Evolutionary conservation across 2,888 invertebrate genomes (phyloP).

Genomic region (Acanthacorydalis orientalis): DNA sequence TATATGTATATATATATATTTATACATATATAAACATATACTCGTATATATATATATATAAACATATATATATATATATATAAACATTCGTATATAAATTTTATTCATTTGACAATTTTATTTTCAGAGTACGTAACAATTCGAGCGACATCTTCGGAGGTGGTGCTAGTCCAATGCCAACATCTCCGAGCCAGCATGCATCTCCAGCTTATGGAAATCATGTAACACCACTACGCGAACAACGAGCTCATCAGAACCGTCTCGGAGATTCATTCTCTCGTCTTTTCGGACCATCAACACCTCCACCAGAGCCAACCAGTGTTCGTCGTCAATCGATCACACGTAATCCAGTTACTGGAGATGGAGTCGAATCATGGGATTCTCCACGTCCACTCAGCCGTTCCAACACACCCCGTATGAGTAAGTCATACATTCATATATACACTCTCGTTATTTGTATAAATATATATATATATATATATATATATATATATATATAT

Average conservation of each 20-base stretch:
- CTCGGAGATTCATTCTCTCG: conserved; percentile 24
- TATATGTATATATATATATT: no score
- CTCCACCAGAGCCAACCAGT: conserved; percentile 19
- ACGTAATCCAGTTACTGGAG: conserved; percentile 26
- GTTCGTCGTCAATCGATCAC: conserved; percentile 12
- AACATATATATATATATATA: no score
- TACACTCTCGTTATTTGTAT: not conserved
- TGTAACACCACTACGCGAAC: conserved; percentile 3
- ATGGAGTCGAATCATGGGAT: conserved; percentile 26
- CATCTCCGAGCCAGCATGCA: conserved; percentile 7
- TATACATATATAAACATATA: no score
- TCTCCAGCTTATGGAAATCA: conserved; percentile 6
- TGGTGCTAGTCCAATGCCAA: conserved; percentile 16
- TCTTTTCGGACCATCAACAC: conserved; percentile 21
- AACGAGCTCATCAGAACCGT: not conserved
- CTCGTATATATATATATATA: no score
- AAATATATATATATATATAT: no score
- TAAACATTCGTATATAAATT: not conserved
- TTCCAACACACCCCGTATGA: conserved; percentile 18
- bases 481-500: no score
- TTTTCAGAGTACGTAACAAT: conserved; percentile 24
- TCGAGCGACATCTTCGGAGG: conserved; percentile 25
- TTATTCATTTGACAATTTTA: conserved; percentile 6
- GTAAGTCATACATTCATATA: conserved; percentile 4
- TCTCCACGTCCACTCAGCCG: conserved; percentile 16